Base-by-base conservation (phyloP, 2,113 vertebrate species). In the Nanorana parkeri region DNA sequence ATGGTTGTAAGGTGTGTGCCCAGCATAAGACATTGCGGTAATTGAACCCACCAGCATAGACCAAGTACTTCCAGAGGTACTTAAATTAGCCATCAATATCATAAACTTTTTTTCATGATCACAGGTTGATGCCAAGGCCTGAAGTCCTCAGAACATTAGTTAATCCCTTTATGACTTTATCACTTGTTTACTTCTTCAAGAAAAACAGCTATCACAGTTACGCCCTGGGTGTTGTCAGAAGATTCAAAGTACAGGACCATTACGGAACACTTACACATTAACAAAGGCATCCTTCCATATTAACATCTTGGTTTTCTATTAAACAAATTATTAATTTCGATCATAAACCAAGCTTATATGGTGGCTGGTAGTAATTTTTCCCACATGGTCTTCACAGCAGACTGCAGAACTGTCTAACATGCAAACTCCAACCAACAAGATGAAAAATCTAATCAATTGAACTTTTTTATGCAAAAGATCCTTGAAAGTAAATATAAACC, bases 191-290 rank as follows among this genome's bases (percentile, higher is more conserved):
- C 83, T 23, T 15, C 13, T 13, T 5, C 77, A 80, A 78, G 68
- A 84, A 84, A 87, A 68, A 60, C 58, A 71, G 80, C 86, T 88
- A 86, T 86, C 87, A 76, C 36, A 83, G 80, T 0, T 64, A 83
- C 87, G 76, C 84, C 87, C 82, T 73, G 74, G 84, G 84, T 60
- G 82, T 85, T 80, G 77, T 84, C 77, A 84, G 84, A 81, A 85
- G 55, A 88, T 84, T 76, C 88, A 89, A 91, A 90, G 90, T 89
- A 79, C 88, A 89, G 68, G 81, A 83, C 26, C 51, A 58, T 66
- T 75, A 67, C 51, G 68, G 82, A 26, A 75, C 73, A 85, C 36
- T 81, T 23, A 84, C 85, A 89, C 73, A 89, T 91, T 89, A 92
- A 87, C 86, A 79, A 81, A 78, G 87, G 77, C 76, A 76, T 36